These are phyloP conservation scores for Cyprinodon brontotheroides DNA, from an alignment of 2,113 vertebrate species.

Conservation along the genomic window DNA sequence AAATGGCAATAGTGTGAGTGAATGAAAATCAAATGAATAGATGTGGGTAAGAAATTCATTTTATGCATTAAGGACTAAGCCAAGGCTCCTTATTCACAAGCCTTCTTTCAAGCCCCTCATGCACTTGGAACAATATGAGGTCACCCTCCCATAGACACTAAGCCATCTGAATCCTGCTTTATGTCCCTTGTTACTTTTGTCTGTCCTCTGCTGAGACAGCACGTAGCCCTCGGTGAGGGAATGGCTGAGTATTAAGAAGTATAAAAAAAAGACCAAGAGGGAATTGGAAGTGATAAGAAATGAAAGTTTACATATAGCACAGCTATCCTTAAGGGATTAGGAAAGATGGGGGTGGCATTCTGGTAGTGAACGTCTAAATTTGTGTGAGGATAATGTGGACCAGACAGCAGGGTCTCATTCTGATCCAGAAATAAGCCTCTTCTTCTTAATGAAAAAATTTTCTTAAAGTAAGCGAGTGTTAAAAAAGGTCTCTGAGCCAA, in stretches of 20 bases:
- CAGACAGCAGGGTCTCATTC: not conserved
- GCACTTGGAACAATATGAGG: slow-evolving; percentile 70
- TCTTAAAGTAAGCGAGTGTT: slow-evolving; percentile 3
- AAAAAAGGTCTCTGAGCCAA: slow-evolving; percentile 9
- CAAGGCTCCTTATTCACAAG: slow-evolving; percentile 40
- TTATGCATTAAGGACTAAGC: slow-evolving; percentile 69
- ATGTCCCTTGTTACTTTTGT: slow-evolving; percentile 65
- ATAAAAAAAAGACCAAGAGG: slow-evolving; percentile 51
- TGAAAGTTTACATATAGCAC: slow-evolving; percentile 60
- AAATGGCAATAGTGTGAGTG: slow-evolving; percentile 50
- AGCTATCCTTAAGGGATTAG: slow-evolving; percentile 57
- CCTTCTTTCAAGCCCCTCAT: slow-evolving; percentile 61
- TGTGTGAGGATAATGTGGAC: slow-evolving; percentile 20
- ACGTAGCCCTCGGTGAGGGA: slow-evolving; percentile 51
- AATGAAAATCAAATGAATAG: slow-evolving; percentile 49
- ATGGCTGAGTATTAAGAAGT: slow-evolving; percentile 61
- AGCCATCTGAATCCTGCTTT: slow-evolving; percentile 56
- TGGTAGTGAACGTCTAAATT: slow-evolving; percentile 17
- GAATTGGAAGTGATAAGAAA: slow-evolving; percentile 64
- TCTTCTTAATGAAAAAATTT: not conserved
- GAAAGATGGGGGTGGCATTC: slow-evolving; percentile 19
- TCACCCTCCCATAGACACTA: slow-evolving; percentile 68
- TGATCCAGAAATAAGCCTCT: slow-evolving; percentile 16
- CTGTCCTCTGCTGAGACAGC: slow-evolving; percentile 67
- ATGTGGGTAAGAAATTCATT: slow-evolving; percentile 66